These are phyloP conservation scores for Rhogogaster chlorosoma DNA, from an alignment of 2,888 invertebrate species.

Conservation along the genomic window DNA sequence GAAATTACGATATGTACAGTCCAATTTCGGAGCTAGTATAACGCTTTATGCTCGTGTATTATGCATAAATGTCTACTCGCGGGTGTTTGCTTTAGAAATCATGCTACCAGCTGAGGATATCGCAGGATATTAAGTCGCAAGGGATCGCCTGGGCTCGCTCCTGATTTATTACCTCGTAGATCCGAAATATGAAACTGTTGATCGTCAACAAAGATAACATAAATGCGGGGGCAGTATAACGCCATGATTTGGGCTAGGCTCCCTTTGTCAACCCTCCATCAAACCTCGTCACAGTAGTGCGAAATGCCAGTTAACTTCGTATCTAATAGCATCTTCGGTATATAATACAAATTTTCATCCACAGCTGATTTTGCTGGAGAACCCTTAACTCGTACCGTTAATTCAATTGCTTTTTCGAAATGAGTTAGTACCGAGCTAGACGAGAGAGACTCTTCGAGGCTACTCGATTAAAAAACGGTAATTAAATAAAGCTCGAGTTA, in stretches of 20 bases:
- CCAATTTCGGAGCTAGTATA: background rate
- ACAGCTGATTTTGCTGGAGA: background rate
- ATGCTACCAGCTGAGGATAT: background rate
- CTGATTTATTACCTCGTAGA: background rate
- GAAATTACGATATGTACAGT: background rate
- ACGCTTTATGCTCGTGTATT: background rate
- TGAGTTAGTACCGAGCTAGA: background rate
- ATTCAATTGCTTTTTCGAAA: background rate
- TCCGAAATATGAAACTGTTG: constrained; percentile 25
- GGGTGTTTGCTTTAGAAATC: background rate
- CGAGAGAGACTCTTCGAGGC: background rate
- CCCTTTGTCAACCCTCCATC: background rate
- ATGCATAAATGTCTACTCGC: background rate
- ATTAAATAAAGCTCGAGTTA: background rate
- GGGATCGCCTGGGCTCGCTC: background rate
- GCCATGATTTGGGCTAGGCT: background rate
- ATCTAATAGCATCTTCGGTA: too few relatives aligned
- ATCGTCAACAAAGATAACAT: constrained; percentile 29
- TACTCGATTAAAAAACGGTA: too few relatives aligned
- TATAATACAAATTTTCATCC: background rate
- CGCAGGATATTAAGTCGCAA: background rate
- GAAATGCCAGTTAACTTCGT: too few relatives aligned
- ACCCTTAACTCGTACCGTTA: background rate
- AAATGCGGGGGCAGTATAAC: background rate
- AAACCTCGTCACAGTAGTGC: background rate